Conservation (phyloP, 2,888 invertebrate genomes). For the Nomada hirtipes region DNA sequence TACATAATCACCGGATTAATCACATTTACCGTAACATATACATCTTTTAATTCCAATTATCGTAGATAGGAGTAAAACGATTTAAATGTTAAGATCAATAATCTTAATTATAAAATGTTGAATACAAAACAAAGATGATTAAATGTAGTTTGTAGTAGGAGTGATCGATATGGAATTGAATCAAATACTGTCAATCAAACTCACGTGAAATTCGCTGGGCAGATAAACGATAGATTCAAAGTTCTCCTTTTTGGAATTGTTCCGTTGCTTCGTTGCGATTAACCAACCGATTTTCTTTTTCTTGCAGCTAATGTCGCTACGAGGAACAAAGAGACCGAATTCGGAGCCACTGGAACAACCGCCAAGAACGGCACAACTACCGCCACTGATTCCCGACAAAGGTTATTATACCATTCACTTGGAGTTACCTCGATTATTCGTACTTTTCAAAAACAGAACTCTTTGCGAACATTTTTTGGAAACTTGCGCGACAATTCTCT, state of each 20-base stretch:
- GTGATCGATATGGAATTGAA: too few species aligned
- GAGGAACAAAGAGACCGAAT: slow-evolving; percentile 86
- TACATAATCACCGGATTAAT: too few species aligned
- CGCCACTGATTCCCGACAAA: slow-evolving; percentile 89
- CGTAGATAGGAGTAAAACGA: too few species aligned
- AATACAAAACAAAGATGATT: too few species aligned
- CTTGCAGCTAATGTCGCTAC: slow-evolving; percentile 85
- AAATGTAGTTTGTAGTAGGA: too few species aligned
- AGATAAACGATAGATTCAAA: not conserved
- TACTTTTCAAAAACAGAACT: too few species aligned
- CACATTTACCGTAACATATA: too few species aligned
- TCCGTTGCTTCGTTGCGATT: not conserved
- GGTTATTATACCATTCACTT: slow-evolving; percentile 80
- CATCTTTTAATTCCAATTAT: too few species aligned
- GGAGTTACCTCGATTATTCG: too few species aligned
- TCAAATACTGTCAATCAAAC: not conserved
- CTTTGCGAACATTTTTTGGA: not conserved
- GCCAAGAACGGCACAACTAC: slow-evolving; percentile 84
- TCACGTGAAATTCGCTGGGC: not conserved
- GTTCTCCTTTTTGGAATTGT: too few species aligned
- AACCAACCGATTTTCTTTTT: not conserved
- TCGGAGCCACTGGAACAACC: slow-evolving; percentile 83
- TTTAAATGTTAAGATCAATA: too few species aligned
- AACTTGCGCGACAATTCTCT: not conserved
- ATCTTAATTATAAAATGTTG: too few species aligned